Base-by-base conservation (phyloP, 2,888 invertebrate species). In the Tetropium fuscum region DNA sequence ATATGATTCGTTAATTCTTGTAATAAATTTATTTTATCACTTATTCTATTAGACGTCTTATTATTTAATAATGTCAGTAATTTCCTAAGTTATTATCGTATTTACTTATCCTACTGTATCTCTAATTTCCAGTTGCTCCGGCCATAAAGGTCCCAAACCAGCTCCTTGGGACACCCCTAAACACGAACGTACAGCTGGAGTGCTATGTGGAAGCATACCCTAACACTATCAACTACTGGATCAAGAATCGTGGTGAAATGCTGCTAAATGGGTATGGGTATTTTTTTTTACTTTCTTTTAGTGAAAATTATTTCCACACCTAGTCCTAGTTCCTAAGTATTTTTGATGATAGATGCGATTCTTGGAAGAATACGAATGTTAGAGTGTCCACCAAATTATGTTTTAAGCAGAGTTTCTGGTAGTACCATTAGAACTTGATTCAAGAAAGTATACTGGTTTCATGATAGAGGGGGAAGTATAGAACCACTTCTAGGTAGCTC, bases 141-240 rank as follows among this genome's bases (percentile, higher is more conserved):
- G 90, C 91, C 76, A 93, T 95, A 65, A 93, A 91, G 84, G 94
- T 94, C 71, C 92, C 94, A 71, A 94, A 93, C 82, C 95, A 95
- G 83, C 84, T 95, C 73, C 84, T 95, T 44, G 95, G 95, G 11
- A 92, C 94, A 1, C 94, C 95, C 1, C 82, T 94, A 36, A 92
- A 92, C 49, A 93, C 93, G 0, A 92, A 94, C 79, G 94, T 95
- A 22, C 90, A 91, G 70, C 83, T 95, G 38, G 91, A 94, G 78
- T 95, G 95, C 78, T 90, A 91, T 80, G 93, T 95, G 49, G 95
- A 95, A 77, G 94, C 95, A 1, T 93, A 91, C 75, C 95, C 95
- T 73, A 86, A 87, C 75, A 87, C 89, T 56, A 87, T 89, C 74
- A 89, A 92, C 83, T 93, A 92, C 80, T 93, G 93, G 93, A 86